Conservation (phyloP, 2,888 invertebrate genomes). For the Operophtera brumata region DNA sequence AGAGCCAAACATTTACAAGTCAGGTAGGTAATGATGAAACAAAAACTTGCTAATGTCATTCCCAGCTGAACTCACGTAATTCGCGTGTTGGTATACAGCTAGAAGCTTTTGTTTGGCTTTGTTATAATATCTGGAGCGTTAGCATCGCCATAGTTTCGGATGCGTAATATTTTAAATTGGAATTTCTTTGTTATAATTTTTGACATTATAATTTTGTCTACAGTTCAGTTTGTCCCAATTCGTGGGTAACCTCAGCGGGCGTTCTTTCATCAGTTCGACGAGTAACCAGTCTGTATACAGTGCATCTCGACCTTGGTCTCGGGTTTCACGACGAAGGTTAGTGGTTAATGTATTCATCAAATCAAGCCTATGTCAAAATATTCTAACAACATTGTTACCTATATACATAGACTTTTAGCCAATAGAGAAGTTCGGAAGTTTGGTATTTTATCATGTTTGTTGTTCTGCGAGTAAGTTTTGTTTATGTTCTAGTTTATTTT, state of each 20-base stretch:
- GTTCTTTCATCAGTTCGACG: constrained; percentile 80
- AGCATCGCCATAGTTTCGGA: constrained; percentile 31
- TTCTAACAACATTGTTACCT: not conserved
- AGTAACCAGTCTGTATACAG: constrained; percentile 82
- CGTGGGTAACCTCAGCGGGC: constrained; percentile 81
- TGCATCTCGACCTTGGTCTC: constrained; percentile 84
- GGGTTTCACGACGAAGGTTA: constrained; percentile 84
- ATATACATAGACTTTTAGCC: not conserved
- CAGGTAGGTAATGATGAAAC: constrained; percentile 70
- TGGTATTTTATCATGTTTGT: not conserved
- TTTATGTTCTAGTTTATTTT: not conserved
- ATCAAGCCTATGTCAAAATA: constrained; percentile 16
- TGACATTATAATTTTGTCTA: constrained; percentile 50
- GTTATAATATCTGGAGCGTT: constrained; percentile 39
- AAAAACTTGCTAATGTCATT: constrained; percentile 79
- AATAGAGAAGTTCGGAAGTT: not conserved
- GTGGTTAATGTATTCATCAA: constrained; percentile 48
- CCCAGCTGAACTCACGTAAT: constrained; percentile 76
- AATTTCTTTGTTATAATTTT: constrained; percentile 46
- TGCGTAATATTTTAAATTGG: constrained; percentile 35
- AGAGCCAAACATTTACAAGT: constrained; percentile 69
- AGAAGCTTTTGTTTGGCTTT: constrained; percentile 52
- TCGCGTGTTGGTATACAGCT: constrained; percentile 49
- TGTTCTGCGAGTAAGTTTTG: not conserved
- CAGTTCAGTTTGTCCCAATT: constrained; percentile 82